Percentiles rank a stretch among this genome's conserved stretches.
These are phyloP conservation scores for Gobio occitaniae DNA, from an alignment of 2,797 vertebrate species.

Conservation along the genomic window DNA sequence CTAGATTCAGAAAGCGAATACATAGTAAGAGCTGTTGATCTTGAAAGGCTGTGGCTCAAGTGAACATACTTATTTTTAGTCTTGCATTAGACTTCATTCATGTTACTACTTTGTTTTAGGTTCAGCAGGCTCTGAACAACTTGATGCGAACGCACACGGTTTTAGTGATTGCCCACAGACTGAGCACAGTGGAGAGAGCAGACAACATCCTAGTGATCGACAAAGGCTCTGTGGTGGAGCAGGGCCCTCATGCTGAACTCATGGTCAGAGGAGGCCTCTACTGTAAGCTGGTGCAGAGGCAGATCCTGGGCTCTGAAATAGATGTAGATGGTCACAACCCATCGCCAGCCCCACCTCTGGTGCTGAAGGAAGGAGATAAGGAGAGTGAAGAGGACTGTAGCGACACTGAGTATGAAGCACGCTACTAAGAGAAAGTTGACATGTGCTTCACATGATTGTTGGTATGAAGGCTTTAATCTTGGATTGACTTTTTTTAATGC, in stretches of 20 bases:
- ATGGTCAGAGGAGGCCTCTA: constrained; percentile 90
- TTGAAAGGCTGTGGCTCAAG: not conserved
- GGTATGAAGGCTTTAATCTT: not conserved
- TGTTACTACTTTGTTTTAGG: constrained; percentile 73
- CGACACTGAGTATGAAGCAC: constrained; percentile 63
- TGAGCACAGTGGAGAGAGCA: constrained; percentile 94
- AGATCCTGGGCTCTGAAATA: constrained; percentile 84
- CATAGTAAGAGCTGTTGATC: constrained; percentile 76
- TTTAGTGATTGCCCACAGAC: constrained; percentile 91
- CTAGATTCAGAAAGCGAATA: constrained; percentile 94
- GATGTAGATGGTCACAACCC: constrained; percentile 59
- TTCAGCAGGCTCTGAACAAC: constrained; percentile 89
- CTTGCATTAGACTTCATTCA: not conserved
- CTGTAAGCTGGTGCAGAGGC: constrained; percentile 90
- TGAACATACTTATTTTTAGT: not conserved
- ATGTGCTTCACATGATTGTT: not conserved
- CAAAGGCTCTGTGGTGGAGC: constrained; percentile 87
- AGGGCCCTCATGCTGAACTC: constrained; percentile 88
- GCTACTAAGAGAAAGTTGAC: constrained; percentile 64
- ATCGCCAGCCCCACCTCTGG: not conserved
- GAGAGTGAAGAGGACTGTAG: constrained; percentile 61
- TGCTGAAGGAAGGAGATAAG: constrained; percentile 19
- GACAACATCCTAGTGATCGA: constrained; percentile 85
- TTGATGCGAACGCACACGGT: constrained; percentile 85
- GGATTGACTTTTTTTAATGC: not conserved